Conservation (phyloP, 2,113 vertebrate species). For the Myotis lucifugus region DNA sequence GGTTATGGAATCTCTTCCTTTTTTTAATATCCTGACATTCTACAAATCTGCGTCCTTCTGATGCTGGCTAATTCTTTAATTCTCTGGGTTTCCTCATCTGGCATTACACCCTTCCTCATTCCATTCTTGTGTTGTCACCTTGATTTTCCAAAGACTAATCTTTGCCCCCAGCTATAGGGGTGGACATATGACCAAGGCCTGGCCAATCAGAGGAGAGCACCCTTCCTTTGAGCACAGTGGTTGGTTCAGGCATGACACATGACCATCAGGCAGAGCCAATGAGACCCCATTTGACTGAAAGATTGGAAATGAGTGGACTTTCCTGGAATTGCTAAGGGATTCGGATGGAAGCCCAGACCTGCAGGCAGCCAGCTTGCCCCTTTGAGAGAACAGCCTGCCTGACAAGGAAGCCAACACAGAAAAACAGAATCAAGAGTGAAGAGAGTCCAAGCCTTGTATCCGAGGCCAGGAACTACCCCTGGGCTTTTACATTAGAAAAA, state of each 20-base stretch:
- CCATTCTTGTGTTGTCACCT: not conserved
- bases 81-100: not conserved
- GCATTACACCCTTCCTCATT: fast-evolving
- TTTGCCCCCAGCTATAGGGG: fast-evolving
- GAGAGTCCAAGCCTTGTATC: not conserved
- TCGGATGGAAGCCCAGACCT: not conserved
- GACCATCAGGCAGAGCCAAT: not conserved
- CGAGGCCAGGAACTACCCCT: not conserved
- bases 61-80: not conserved
- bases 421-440: not conserved
- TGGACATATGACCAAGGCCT: not conserved
- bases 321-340: too few relatives aligned
- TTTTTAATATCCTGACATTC: not conserved
- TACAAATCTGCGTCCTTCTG: not conserved
- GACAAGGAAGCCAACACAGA: not conserved
- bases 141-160: not conserved
- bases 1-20: not conserved
- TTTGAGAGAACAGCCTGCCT: not conserved
- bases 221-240: not conserved
- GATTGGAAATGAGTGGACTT: not conserved
- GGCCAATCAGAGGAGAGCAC: not conserved
- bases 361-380: fast-evolving
- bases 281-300: not conserved
- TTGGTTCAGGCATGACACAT: not conserved
- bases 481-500: not conserved